Evolutionary conservation across 2,797 vertebrate species (phyloP).

Genomic region (Chaetodon trifasciatus): DNA sequence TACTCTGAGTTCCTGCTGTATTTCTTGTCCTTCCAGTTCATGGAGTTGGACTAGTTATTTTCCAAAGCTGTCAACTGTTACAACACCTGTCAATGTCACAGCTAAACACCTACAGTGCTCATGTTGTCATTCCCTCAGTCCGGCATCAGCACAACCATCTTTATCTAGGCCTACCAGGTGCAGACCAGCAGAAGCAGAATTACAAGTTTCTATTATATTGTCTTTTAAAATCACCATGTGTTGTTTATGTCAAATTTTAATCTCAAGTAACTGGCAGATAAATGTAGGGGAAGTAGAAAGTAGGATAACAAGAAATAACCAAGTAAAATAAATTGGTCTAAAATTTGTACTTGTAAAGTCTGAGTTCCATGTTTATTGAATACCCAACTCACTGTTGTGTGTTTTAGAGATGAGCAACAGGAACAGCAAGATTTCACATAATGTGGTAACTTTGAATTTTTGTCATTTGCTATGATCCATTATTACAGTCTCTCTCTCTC

Average conservation of each 20-base stretch:
- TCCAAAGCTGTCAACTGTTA: slow-evolving; percentile 37
- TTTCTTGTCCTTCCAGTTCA: slow-evolving; percentile 27
- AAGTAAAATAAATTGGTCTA: neutral
- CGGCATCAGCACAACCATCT: neutral
- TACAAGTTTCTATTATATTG: neutral
- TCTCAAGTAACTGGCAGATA: neutral
- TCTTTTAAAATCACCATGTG: neutral
- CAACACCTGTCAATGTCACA: slow-evolving; percentile 26
- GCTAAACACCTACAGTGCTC: slow-evolving; percentile 13
- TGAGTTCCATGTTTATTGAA: neutral
- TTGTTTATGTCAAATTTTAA: neutral
- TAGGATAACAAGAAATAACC: neutral
- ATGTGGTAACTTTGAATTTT: neutral
- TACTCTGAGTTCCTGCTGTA: slow-evolving; percentile 6
- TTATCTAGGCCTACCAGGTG: neutral
- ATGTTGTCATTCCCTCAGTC: slow-evolving; percentile 17
- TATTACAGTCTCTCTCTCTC: neutral
- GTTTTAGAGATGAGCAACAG: too few species aligned
- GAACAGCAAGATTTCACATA: slow-evolving; percentile 6
- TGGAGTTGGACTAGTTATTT: slow-evolving; percentile 13
- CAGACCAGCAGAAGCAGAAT: neutral
- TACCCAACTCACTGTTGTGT: neutral
- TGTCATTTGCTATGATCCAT: slow-evolving; percentile 19
- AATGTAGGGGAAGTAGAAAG: neutral
- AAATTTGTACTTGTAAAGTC: neutral